Base-by-base conservation (phyloP, 1,140 invertebrate species). In the Aphaenogaster floridana region DNA sequence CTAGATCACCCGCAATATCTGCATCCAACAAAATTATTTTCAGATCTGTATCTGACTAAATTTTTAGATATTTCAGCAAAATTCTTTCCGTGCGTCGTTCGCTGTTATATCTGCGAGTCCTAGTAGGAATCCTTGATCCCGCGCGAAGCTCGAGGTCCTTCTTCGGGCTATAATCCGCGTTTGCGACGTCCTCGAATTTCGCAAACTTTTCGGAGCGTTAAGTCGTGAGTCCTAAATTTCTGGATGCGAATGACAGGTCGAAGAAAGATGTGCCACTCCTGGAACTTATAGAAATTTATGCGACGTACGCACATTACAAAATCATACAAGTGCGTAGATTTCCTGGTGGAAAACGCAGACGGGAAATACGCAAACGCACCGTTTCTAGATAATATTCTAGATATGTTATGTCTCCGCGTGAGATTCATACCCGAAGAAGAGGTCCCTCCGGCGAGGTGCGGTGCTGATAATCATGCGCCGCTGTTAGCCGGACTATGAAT, bases 401-500 rank as follows among this genome's bases (percentile, higher is more conserved):
- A 28, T 28, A 28, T n/a, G 28, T 66, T 39, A 66, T 7, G 9
- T 39, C 36, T 39, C 8, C 34, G 61, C 34, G 7, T 39, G 34
- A 64, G 39, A 64, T 64, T 13, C 34, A 64, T 21, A 13, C 28
- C 34, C 28, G 34, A 39, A 64, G 61, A 39, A 64, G 34, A 64
- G 34, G 4, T 7, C 28, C 28, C 34, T 36, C 61, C 15, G 54
- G 28, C 13, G 34, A 63, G 36, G 13, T 0, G 13, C 59, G 61
- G 5, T 11, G 21, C 4, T 64, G 6, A 64, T 39, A 64, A 64
- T 63, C 61, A 5, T 5, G 39, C 42, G 2, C 15, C 3, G 64
- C 36, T 21, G 8, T 66, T 66, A 66, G 64, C 64, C 42, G 17
- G 8, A 66, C 9, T 39, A 69, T 69, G 42, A 69, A 69, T 69